Base-by-base conservation (phyloP, 2,113 vertebrate species). In the Cyprinodon tularosa region DNA sequence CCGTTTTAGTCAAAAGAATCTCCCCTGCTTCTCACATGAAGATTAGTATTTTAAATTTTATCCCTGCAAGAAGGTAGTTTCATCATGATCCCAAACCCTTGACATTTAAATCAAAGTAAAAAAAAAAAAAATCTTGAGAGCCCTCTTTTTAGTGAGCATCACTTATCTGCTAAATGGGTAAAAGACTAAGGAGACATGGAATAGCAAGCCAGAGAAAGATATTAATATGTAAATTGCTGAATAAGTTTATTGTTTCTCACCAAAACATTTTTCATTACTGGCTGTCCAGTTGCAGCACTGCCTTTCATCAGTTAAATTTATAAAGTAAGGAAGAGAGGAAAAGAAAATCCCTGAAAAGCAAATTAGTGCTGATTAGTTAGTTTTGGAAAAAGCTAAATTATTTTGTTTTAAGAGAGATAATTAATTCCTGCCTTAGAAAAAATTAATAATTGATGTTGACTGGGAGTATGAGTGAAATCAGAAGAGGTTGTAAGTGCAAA, bases 211-310 rank as follows among this genome's bases (percentile, higher is more conserved):
- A 20, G 36, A 74, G 45, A 63, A 7, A 66, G 29, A 72, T 47
- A 62, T 72, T 70, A 39, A 57, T 53, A 62, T 70, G 78, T 53
- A 84, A 73, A 84, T 76, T 44, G 59, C 10, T 48, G 22, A 74
- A 64, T 62, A 50, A 4, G 61, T 78, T 77, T 61, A 69, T 13
- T 14, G 22, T n/a, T 59, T 39, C n/a, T 15, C 65, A 45, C 36
- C 38, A 57, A 76, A 68, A 50, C 22, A 5, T 36, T 42, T 62
- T 29, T 15, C n/a, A 13, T 37, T 66, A 2, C 59, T 71, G 44
- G 59, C 42, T 66, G 48, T 40, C 70, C 10, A 62, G 61, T 39
- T 74, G 60, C 38, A 22, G 61, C 3, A 0, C 14, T 62, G n/a
- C 36, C 29, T 29, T 57, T 38, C 20, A 68, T 12, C 5, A 13